A percentile compares a stretch with the other conserved stretches of the same genome.
Evolutionary conservation across 1,140 invertebrate genomes (phyloP).

Genomic region (Grapholita molesta): DNA sequence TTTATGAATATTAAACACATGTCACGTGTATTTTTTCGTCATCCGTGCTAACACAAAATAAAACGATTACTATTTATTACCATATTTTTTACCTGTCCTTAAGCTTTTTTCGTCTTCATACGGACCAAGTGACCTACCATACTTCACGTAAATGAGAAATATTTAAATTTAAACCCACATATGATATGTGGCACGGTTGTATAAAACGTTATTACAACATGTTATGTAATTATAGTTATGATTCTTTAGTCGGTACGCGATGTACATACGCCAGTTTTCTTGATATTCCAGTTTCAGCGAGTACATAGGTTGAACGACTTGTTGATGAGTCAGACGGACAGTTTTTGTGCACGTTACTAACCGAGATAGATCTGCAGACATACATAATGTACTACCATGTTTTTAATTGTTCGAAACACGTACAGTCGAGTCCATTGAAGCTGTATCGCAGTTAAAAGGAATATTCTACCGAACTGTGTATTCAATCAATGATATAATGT

Average conservation of each 20-base stretch:
- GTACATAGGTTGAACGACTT: slow-evolving; percentile 10
- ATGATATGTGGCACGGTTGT: not conserved
- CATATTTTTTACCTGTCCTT: no score
- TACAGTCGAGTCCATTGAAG: not conserved
- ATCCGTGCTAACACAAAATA: no score
- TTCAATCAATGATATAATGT: no score
- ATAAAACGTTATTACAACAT: not conserved
- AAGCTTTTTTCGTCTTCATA: no score
- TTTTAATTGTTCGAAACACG: not conserved
- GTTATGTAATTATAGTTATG: not conserved
- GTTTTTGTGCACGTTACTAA: slow-evolving; percentile 16
- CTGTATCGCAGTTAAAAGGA: not conserved
- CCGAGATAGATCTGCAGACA: slow-evolving; percentile 11
- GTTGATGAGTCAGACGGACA: slow-evolving; percentile 9
- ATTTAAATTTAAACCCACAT: not conserved
- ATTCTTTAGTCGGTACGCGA: not conserved
- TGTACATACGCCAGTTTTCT: not conserved
- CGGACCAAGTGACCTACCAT: no score
- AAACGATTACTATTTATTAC: no score
- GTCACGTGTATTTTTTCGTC: no score
- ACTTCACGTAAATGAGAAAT: no score
- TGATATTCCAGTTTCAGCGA: slow-evolving; percentile 1
- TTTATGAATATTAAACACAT: no score
- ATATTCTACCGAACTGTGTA: no score
- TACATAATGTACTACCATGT: not conserved